These are phyloP conservation scores for Nasonia oneida DNA, from an alignment of 2,888 invertebrate species.

Conservation along the genomic window DNA sequence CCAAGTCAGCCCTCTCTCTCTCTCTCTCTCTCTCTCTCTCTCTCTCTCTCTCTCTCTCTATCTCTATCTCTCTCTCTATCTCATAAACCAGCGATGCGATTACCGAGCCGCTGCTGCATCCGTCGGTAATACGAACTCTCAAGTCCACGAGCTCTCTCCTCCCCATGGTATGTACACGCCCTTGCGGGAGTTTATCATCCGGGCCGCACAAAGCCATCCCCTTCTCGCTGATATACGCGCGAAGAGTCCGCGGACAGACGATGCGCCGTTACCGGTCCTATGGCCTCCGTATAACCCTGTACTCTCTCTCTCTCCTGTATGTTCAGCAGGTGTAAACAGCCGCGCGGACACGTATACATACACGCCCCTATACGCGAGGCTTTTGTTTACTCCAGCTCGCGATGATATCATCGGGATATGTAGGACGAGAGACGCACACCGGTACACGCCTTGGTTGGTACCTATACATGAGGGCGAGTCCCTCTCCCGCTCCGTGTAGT, in stretches of 20 bases:
- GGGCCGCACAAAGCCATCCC: slow-evolving; percentile 26
- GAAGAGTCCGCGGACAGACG: slow-evolving; percentile 49
- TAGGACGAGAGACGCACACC: neutral
- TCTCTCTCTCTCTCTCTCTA: slow-evolving; percentile 6
- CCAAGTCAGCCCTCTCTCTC: neutral
- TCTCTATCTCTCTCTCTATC: neutral
- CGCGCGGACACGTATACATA: neutral
- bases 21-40: neutral
- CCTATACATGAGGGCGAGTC: neutral
- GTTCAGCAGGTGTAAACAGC: slow-evolving; percentile 43
- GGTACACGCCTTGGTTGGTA: neutral
- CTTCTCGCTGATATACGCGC: slow-evolving; percentile 60
- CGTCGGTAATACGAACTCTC: slow-evolving; percentile 11
- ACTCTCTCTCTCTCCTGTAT: neutral
- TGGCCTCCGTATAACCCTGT: neutral
- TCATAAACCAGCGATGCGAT: neutral
- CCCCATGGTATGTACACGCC: neutral
- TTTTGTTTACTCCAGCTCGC: slow-evolving; percentile 8
- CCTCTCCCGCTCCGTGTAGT: neutral
- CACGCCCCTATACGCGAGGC: neutral
- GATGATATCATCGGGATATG: slow-evolving; percentile 25
- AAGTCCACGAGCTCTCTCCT: neutral
- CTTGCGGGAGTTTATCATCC: slow-evolving; percentile 3
- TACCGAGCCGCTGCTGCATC: neutral
- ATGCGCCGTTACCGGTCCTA: neutral